phyloP scores from a whole-genome alignment of 2,888 invertebrate genomes.

The Craniophora ligustri region DNA sequence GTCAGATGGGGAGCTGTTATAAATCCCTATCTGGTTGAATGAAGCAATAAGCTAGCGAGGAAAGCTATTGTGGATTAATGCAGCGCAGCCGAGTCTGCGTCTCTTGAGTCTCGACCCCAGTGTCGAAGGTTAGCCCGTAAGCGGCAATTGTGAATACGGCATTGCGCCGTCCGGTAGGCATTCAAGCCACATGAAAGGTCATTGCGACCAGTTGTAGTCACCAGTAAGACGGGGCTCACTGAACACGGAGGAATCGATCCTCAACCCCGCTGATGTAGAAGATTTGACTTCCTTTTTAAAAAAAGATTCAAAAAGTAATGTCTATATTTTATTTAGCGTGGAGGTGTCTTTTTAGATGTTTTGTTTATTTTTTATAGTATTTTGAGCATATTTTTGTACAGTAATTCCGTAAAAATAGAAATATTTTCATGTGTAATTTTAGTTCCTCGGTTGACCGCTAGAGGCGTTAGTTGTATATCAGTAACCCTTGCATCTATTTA shows the following conservation, averaged over 20 bases:
- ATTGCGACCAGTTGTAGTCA: constrained; percentile 26
- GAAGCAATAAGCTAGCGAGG: constrained; percentile 39
- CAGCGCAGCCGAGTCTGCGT: constrained; percentile 36
- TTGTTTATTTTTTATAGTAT: not conserved
- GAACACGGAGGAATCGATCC: constrained; percentile 49
- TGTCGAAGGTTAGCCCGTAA: constrained; percentile 36
- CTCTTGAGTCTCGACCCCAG: constrained; percentile 23
- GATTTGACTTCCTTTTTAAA: constrained; percentile 51
- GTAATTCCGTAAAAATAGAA: no score
- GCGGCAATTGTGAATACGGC: constrained; percentile 34
- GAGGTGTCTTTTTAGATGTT: not conserved
- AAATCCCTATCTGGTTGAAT: constrained; percentile 31
- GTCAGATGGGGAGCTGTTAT: constrained; percentile 43
- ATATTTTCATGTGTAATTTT: no score
- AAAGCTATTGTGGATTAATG: constrained; percentile 45
- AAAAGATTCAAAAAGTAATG: not conserved
- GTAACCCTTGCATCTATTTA: no score
- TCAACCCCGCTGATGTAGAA: constrained; percentile 58
- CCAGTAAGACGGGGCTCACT: constrained; percentile 41
- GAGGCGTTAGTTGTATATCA: no score
- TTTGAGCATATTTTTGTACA: no score
- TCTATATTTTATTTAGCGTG: no score
- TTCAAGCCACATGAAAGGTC: constrained; percentile 25
- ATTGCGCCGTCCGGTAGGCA: constrained; percentile 27
- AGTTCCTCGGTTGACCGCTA: no score